phyloP scores from a whole-genome alignment of 2,797 vertebrate species.

The Tokudaia tokunoshimensis region DNA sequence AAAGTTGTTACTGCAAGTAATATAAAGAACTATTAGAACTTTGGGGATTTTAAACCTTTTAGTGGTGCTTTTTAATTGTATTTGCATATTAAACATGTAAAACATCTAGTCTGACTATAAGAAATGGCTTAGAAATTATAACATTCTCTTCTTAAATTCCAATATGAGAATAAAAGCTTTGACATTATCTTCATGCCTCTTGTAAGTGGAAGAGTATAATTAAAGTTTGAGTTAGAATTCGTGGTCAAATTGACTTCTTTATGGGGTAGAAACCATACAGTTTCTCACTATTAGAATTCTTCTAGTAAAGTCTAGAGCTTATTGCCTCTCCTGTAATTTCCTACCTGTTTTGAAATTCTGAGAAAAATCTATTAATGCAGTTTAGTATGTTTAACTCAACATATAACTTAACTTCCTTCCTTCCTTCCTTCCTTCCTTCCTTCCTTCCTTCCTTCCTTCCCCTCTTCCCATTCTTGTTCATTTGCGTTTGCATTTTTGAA shows the following conservation, averaged over 20 bases:
- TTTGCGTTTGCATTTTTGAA: not conserved
- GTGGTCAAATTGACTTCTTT: not conserved
- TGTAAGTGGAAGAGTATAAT: not conserved
- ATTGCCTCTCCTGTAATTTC: not conserved
- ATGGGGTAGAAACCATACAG: not conserved
- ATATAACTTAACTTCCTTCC: not conserved
- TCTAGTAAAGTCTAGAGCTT: not conserved
- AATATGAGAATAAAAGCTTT: not conserved
- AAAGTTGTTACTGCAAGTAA: not conserved
- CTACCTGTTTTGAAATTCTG: slow-evolving; percentile 16
- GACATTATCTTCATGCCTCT: not conserved
- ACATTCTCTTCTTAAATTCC: not conserved
- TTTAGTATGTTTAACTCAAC: not conserved
- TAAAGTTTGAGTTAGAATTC: not conserved
- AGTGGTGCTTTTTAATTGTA: not conserved
- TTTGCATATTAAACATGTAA: not conserved
- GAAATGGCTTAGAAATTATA: not conserved
- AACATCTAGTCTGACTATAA: not conserved
- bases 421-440: no score
- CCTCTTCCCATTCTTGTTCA: not conserved
- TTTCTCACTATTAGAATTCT: not conserved
- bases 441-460: not conserved
- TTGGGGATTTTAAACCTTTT: not conserved
- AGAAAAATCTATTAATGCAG: not conserved
- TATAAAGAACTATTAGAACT: not conserved